Base-by-base conservation (phyloP, 2,113 vertebrate genomes). In the Nanorana parkeri region DNA sequence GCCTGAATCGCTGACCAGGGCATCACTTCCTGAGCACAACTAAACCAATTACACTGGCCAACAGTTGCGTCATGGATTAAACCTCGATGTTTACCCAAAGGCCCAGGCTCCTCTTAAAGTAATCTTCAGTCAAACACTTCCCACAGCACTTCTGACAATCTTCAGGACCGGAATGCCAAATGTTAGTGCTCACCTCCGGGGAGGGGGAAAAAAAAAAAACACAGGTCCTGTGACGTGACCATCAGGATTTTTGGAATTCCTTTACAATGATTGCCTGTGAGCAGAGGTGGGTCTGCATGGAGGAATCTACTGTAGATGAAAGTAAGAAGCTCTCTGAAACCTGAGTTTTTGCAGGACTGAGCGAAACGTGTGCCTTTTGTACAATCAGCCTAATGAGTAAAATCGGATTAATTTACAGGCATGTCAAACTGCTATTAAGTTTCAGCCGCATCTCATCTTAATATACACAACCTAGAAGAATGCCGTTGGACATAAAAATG, bases 181-280 rank as follows among this genome's bases (percentile, higher is more conserved):
- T 51, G 47, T 66, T 17, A 36, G 61, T n/a, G 51, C 80, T 75
- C 63, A 74, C 71, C 80, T 82, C 47, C 6, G 52, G 41, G 13
- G 13, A 47, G 52, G 41, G 13, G 13, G 13, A 47, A 47, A 41
- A 41, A 41, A 41, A 41, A 71, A 32, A 73, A 72, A 41, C 20
- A 23, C 21, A 23, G 16, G 36, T 6, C 29, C 58, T 51, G 47
- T 74, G 80, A 75, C 71, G 71, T 82, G 68, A 82, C 63, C 80
- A 58, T 13, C 6, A 11, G 63, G 52, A 82, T 82, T 67, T 66
- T 74, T 75, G 61, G 21, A 75, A 82, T 82, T 82, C 80, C 63
- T 81, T 24, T 51, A 26, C 47, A 36, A 58, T 15, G 67, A 63
- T 63, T 75, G 71, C 61, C 80, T 82, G 24, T 11, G 51, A 79